These are phyloP conservation scores for Nasonia giraulti DNA, from an alignment of 1,140 invertebrate species.

Conservation along the genomic window DNA sequence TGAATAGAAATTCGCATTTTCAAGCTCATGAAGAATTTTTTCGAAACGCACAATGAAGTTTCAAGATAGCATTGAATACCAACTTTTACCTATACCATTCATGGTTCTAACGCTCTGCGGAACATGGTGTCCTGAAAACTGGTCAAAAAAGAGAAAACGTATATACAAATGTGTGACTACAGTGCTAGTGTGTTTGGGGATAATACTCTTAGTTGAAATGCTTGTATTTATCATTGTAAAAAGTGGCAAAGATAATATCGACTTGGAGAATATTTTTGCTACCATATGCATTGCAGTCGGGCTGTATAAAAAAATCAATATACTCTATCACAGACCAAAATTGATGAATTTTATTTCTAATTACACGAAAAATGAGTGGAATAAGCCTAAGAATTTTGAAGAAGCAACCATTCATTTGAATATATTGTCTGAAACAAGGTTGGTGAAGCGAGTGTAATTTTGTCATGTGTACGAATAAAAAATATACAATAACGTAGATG, in stretches of 20 bases:
- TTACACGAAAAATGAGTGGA: neutral
- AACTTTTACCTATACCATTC: conserved; percentile 15
- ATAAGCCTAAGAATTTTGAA: neutral
- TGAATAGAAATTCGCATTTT: neutral
- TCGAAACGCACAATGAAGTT: neutral
- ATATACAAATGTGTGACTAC: conserved; percentile 17
- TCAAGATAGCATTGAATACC: conserved; percentile 19
- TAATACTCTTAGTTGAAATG: neutral
- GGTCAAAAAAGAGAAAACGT: neutral
- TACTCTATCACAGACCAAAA: neutral
- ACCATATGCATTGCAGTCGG: neutral
- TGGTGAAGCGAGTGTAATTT: neutral
- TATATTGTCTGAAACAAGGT: conserved; percentile 1
- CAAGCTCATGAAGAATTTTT: neutral
- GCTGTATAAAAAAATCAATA: conserved; percentile 17
- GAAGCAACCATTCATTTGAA: neutral
- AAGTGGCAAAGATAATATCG: neutral
- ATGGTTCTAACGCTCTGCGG: conserved; percentile 26
- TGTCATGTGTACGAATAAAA: neutral
- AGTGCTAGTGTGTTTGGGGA: neutral
- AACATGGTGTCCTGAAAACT: conserved; percentile 25
- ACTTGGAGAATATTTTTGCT: conserved; percentile 24
- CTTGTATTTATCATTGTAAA: neutral
- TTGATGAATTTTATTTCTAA: conserved; percentile 7
- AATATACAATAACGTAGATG: neutral